Conservation (phyloP, 2,113 vertebrate species). For the Microcebus murinus region DNA sequence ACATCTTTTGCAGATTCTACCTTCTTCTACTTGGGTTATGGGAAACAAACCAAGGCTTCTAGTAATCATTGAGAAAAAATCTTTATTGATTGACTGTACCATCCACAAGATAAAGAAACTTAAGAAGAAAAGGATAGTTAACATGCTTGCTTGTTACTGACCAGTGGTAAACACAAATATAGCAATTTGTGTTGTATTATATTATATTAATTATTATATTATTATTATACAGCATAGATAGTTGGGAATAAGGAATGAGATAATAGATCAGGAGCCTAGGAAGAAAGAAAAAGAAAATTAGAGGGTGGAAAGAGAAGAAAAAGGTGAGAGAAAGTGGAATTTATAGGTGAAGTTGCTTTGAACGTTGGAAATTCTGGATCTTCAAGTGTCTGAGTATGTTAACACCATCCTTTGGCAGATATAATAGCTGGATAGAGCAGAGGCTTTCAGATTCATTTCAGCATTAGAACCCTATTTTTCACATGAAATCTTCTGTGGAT, state of each 20-base stretch:
- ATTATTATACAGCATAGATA: not conserved
- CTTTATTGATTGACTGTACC: not conserved
- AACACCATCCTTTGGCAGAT: not conserved
- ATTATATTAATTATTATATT: no score
- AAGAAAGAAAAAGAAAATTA: not conserved
- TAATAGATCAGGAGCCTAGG: not conserved
- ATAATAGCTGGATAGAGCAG: not conserved
- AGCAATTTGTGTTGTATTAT: not conserved
- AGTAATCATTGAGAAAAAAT: not conserved
- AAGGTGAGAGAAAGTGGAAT: not conserved
- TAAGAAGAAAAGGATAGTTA: constrained; percentile 6
- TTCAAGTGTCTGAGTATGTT: not conserved
- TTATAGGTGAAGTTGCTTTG: not conserved
- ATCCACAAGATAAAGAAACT: not conserved
- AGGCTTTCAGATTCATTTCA: not conserved
- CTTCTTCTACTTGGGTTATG: not conserved
- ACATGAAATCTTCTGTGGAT: constrained; percentile 4
- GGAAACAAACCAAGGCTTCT: not conserved
- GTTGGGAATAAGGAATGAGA: not conserved
- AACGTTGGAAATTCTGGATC: not conserved
- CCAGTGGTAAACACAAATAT: not conserved
- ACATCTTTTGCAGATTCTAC: not conserved
- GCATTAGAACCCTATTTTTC: not conserved
- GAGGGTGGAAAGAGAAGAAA: not conserved
- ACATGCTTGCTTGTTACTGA: constrained; percentile 1